Percentiles rank a stretch among this genome's conserved stretches.
phyloP scores from a whole-genome alignment of 2,888 invertebrate genomes.

The Rhingia rostrata region DNA sequence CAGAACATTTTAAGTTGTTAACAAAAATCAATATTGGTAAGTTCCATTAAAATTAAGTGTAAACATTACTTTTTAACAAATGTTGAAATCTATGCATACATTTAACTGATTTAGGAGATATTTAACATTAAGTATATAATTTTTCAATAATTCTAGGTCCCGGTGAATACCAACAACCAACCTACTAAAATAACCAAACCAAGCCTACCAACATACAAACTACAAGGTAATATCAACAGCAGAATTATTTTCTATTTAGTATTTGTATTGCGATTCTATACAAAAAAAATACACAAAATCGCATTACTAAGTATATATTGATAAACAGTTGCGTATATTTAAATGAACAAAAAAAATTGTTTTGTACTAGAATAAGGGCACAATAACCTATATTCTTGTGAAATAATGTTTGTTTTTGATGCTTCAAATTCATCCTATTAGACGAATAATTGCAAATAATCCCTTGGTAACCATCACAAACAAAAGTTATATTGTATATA shows the following conservation, averaged over 20 bases:
- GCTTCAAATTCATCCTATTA: slow-evolving; percentile 25
- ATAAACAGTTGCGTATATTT: slow-evolving; percentile 24
- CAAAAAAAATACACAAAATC: not conserved
- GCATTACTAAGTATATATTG: slow-evolving; percentile 24
- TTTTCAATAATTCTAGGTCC: slow-evolving; percentile 21
- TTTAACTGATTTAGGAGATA: not conserved
- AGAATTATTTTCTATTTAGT: slow-evolving; percentile 35
- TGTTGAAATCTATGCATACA: no score
- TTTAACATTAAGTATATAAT: not conserved
- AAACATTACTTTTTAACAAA: no score
- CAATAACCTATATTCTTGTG: slow-evolving; percentile 37
- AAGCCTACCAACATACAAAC: not conserved
- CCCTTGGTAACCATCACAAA: slow-evolving; percentile 18
- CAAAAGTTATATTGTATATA: slow-evolving; percentile 63
- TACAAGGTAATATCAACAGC: slow-evolving; percentile 13
- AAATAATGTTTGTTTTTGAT: slow-evolving; percentile 2
- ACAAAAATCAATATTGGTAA: no score
- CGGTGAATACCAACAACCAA: slow-evolving; percentile 81
- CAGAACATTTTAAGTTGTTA: no score
- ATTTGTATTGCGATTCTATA: slow-evolving; percentile 22
- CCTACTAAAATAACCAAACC: slow-evolving; percentile 77
- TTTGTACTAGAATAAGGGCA: slow-evolving; percentile 43
- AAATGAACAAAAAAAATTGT: slow-evolving; percentile 31
- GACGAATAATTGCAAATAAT: slow-evolving; percentile 14
- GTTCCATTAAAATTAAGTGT: no score